Percentiles rank a stretch among this genome's conserved stretches.
Conservation (phyloP, 1,140 invertebrate species). For the Bombus huntii region DNA sequence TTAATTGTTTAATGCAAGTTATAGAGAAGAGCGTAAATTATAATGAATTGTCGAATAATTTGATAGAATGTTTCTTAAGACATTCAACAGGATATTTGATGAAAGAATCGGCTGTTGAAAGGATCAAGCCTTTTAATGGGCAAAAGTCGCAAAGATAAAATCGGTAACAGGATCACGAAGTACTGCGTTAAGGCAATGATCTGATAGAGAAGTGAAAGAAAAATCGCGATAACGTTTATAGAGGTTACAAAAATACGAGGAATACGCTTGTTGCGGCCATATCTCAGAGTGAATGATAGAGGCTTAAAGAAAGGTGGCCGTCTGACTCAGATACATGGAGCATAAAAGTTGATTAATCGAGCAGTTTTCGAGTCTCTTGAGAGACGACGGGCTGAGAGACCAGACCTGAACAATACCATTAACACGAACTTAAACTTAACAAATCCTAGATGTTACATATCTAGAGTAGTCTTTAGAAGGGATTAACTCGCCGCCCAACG, state of each 20-base stretch:
- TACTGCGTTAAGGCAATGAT: not conserved
- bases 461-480: rapidly evolving
- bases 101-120: no score
- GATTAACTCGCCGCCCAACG: no score
- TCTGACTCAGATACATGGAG: conserved; percentile 18
- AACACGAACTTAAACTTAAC: no score
- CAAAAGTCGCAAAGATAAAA: not conserved
- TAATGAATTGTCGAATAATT: no score
- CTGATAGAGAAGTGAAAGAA: not conserved
- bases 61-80: no score
- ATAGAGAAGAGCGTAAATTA: no score
- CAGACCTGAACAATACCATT: no score
- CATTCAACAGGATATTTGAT: no score
- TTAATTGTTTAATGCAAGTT: no score
- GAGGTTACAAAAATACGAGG: conserved; percentile 2
- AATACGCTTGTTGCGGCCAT: not conserved
- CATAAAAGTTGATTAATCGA: conserved; percentile 35
- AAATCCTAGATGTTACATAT: not conserved
- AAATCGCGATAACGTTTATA: conserved; percentile 9
- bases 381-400: no score
- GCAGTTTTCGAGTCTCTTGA: conserved; percentile 4
- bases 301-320: conserved; percentile 1
- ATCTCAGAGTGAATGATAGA: conserved; percentile 25
- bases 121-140: not conserved
- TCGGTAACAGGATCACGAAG: not conserved